Percentiles rank a stretch among this genome's conserved stretches.
These are phyloP conservation scores for Scomber scombrus DNA, from an alignment of 2,113 vertebrate species.

Conservation along the genomic window DNA sequence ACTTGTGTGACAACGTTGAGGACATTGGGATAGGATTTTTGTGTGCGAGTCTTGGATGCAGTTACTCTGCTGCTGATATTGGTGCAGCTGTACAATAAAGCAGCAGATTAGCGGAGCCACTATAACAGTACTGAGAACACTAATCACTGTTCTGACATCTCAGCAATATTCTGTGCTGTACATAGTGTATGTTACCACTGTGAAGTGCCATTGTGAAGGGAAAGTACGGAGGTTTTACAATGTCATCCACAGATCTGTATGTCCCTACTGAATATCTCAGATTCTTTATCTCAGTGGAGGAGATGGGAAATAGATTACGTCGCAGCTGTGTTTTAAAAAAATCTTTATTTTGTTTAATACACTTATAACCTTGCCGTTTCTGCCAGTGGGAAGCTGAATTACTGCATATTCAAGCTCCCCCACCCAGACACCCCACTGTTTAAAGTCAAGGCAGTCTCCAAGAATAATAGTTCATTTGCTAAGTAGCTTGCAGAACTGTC, in stretches of 20 bases:
- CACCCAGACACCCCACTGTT: conserved; percentile 33
- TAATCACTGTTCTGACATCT: conserved; percentile 51
- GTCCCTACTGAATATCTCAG: conserved; percentile 11
- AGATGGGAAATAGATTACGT: conserved; percentile 40
- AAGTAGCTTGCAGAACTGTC: conserved; percentile 51
- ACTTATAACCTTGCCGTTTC: conserved; percentile 36
- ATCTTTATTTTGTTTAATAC: conserved; percentile 43
- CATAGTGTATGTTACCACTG: conserved; percentile 20
- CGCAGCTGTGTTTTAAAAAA: conserved; percentile 11
- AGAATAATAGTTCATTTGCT: conserved; percentile 58
- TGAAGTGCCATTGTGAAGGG: conserved; percentile 7
- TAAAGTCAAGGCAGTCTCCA: conserved; percentile 57
- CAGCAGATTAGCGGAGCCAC: conserved; percentile 58
- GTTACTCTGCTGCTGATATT: conserved; percentile 56
- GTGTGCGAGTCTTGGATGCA: conserved; percentile 41
- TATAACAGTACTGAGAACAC: conserved; percentile 43
- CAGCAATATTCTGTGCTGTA: conserved; percentile 42
- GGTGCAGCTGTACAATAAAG: conserved; percentile 64
- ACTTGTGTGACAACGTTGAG: conserved; percentile 26
- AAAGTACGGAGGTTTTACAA: conserved; percentile 19
- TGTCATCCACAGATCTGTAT: not conserved
- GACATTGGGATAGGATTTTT: conserved; percentile 45
- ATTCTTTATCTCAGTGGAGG: conserved; percentile 22
- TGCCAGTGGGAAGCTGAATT: conserved; percentile 39
- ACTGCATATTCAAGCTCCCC: conserved; percentile 32